These are phyloP conservation scores for Hydra vulgaris DNA, from an alignment of 30 jellyfish, hydroid and myxozoan genomes.

Conservation along the genomic window DNA sequence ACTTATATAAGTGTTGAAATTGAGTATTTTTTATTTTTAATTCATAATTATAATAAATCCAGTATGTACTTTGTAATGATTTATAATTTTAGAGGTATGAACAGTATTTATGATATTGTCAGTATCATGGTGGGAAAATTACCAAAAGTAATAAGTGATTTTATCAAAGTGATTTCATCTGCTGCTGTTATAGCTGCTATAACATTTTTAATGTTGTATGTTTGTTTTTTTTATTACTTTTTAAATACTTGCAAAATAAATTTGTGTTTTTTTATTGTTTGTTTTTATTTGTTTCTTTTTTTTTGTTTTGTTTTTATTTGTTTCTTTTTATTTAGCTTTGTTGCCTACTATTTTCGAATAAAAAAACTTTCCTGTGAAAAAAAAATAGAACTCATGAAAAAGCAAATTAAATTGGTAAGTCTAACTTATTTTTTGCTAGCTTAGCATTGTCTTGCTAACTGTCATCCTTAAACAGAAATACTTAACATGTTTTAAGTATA, in stretches of 20 bases:
- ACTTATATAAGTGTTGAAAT: no score
- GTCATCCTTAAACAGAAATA: background rate
- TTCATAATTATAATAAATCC: background rate
- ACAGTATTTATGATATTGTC: conserved; percentile 42
- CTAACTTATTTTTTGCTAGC: no score
- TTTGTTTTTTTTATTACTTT: background rate
- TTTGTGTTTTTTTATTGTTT: background rate
- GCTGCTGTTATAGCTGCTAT: conserved; percentile 51
- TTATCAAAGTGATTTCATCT: conserved; percentile 41
- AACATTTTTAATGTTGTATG: conserved; percentile 58
- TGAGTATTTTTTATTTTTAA: background rate
- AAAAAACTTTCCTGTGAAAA: conserved; percentile 80
- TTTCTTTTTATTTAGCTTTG: conserved; percentile 36
- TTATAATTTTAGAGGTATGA: conserved; percentile 39
- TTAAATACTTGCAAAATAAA: background rate
- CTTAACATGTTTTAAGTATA: background rate
- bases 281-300: background rate
- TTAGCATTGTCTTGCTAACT: background rate
- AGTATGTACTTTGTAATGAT: background rate
- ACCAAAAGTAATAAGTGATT: conserved; percentile 15
- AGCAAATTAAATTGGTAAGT: conserved; percentile 73
- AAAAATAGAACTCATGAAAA: conserved; percentile 57
- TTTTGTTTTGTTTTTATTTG: background rate
- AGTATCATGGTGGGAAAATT: conserved; percentile 36
- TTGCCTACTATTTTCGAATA: conserved; percentile 83